These are phyloP conservation scores for Ametastegia equiseti DNA, from an alignment of 2,888 invertebrate species.

Conservation along the genomic window DNA sequence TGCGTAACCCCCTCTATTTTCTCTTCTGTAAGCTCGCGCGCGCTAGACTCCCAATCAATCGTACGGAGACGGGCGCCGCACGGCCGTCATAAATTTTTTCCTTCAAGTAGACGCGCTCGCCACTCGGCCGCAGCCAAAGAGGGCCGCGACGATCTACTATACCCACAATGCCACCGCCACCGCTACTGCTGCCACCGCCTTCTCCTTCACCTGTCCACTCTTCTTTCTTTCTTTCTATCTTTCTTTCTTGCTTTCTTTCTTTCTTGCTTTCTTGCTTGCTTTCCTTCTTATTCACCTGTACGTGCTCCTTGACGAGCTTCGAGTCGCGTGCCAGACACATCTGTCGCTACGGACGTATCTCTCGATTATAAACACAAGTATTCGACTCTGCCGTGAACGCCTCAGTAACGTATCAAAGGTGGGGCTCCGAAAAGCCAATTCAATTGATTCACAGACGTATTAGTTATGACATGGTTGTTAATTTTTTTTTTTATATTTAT, in stretches of 20 bases:
- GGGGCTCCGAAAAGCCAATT: too few relatives aligned
- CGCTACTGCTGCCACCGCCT: constrained; percentile 31
- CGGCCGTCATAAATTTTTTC: constrained; percentile 14
- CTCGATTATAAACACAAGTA: constrained; percentile 41
- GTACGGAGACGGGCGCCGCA: constrained; percentile 11
- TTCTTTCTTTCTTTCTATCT: background rate
- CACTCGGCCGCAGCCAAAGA: constrained; percentile 11
- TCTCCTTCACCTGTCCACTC: constrained; percentile 43
- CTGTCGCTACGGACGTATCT: constrained; percentile 34
- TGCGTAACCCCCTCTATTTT: background rate
- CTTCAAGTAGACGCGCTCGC: background rate
- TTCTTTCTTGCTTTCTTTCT: too few relatives aligned
- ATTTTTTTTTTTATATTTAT: too few relatives aligned
- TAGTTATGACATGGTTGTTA: too few relatives aligned
- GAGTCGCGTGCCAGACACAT: constrained; percentile 44
- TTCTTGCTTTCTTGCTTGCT: too few relatives aligned
- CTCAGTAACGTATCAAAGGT: background rate
- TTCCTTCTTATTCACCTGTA: background rate
- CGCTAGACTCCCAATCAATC: constrained; percentile 40
- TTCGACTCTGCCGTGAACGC: background rate
- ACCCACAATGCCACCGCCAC: background rate
- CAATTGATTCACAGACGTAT: too few relatives aligned
- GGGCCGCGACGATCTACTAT: constrained; percentile 9
- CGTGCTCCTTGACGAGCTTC: constrained; percentile 5
- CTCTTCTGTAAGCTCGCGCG: too few relatives aligned